Conservation (phyloP, 2,888 invertebrate species). For the Drosophila prolongata region DNA sequence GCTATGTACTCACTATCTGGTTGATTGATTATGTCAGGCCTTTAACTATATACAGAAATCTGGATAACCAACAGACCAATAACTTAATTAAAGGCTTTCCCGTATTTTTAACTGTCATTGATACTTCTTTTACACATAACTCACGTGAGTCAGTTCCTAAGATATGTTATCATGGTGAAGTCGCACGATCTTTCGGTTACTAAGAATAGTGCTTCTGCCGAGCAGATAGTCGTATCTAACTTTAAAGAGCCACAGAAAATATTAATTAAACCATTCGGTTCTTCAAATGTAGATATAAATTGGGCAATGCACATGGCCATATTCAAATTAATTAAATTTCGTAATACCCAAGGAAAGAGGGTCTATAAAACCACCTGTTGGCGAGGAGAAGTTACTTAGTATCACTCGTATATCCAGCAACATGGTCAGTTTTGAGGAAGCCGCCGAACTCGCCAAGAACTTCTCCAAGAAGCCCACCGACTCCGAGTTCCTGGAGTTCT, state of each 20-base stretch:
- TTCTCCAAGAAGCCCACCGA: constrained; percentile 91
- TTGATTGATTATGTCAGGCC: constrained; percentile 19
- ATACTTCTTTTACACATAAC: background rate
- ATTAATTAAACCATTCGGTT: constrained; percentile 49
- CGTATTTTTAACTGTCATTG: background rate
- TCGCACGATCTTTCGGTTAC: constrained; percentile 24
- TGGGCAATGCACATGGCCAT: constrained; percentile 19
- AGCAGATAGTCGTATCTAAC: constrained; percentile 41
- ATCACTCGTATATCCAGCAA: constrained; percentile 37
- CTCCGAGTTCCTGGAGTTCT: constrained; percentile 91
- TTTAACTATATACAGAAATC: constrained; percentile 13
- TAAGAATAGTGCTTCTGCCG: constrained; percentile 17
- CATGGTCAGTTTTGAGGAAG: constrained; percentile 85
- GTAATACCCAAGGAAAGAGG: constrained; percentile 1
- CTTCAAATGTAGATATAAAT: constrained; percentile 15
- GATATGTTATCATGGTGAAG: constrained; percentile 23
- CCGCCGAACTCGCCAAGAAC: constrained; percentile 87
- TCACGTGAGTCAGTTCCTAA: constrained; percentile 35
- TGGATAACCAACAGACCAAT: constrained; percentile 17
- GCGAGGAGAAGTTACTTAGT: constrained; percentile 11
- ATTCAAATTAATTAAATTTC: constrained; percentile 57
- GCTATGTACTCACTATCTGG: constrained; percentile 23
- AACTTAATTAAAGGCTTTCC: constrained; percentile 26
- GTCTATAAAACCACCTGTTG: constrained; percentile 43
- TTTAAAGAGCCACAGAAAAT: constrained; percentile 31